These are phyloP conservation scores for Ochropacha duplaris DNA, from an alignment of 2,888 invertebrate species.

Conservation along the genomic window DNA sequence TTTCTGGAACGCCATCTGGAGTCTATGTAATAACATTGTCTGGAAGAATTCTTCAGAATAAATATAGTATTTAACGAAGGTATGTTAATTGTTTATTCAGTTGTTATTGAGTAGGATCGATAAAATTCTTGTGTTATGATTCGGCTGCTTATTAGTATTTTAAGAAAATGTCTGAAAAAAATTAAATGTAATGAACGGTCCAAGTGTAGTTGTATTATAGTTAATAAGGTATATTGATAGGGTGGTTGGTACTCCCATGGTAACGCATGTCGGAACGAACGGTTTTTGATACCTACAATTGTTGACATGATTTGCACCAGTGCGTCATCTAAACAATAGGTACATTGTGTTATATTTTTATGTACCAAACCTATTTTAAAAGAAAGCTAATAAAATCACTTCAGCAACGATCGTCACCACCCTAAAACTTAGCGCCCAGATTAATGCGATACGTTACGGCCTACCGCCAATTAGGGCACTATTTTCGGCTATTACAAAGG, in stretches of 20 bases:
- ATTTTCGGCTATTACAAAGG: slow-evolving; percentile 76
- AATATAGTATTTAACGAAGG: slow-evolving; percentile 54
- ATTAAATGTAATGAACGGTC: too few species aligned
- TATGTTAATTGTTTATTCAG: slow-evolving; percentile 56
- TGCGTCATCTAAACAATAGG: too few species aligned
- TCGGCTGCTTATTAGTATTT: not conserved
- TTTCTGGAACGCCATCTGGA: slow-evolving; percentile 42
- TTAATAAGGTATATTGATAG: too few species aligned
- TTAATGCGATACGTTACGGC: slow-evolving; percentile 53
- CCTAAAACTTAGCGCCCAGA: slow-evolving; percentile 35
- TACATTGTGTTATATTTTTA: too few species aligned
- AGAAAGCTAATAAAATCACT: slow-evolving; percentile 3
- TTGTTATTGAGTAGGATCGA: slow-evolving; percentile 24
- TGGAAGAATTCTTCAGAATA: slow-evolving; percentile 40
- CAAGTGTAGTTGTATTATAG: too few species aligned
- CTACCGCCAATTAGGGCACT: slow-evolving; percentile 69
- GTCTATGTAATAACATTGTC: slow-evolving; percentile 41
- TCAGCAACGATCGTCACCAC: slow-evolving; percentile 19
- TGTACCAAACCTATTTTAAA: slow-evolving; percentile 17
- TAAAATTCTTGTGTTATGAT: slow-evolving; percentile 41
- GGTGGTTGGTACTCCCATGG: too few species aligned
- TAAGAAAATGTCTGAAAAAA: too few species aligned
- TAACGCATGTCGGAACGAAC: too few species aligned
- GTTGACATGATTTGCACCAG: too few species aligned
- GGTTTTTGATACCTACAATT: too few species aligned